Conservation (phyloP, 2,797 vertebrate genomes). For the Microtus californicus region DNA sequence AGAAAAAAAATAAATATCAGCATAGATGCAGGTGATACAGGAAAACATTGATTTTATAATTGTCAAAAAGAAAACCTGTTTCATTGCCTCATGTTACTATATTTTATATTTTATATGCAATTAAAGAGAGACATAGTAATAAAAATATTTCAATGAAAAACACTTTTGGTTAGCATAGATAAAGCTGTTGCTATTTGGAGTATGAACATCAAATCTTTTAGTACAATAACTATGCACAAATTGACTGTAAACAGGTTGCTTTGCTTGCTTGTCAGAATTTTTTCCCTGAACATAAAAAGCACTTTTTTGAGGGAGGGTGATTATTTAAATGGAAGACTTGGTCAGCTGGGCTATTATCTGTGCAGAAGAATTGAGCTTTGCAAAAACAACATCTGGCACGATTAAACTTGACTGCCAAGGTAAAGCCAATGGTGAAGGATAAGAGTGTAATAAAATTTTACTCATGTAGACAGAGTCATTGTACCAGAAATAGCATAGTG, state of each 20-base stretch:
- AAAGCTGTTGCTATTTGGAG: constrained; percentile 17
- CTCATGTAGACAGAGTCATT: constrained; percentile 72
- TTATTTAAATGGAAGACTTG: constrained; percentile 63
- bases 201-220: constrained; percentile 30
- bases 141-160: constrained; percentile 39
- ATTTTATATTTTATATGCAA: not conserved
- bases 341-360: constrained; percentile 66
- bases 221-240: constrained; percentile 35
- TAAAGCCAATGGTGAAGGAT: constrained; percentile 68
- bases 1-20: not conserved
- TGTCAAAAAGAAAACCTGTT: constrained; percentile 43
- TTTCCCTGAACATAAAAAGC: not conserved
- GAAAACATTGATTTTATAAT: constrained; percentile 48
- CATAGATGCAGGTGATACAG: not conserved
- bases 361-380: constrained; percentile 71
- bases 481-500: constrained; percentile 70
- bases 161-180: not conserved
- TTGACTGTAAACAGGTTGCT: constrained; percentile 57
- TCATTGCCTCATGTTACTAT: constrained; percentile 17
- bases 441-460: constrained; percentile 78
- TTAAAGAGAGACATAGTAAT: constrained; percentile 41
- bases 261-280: constrained; percentile 52
- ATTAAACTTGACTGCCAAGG: constrained; percentile 75
- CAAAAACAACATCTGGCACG: constrained; percentile 73
- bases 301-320: constrained; percentile 40